These are phyloP conservation scores for Tineola bisselliella DNA, from an alignment of 2,888 invertebrate genomes.

Conservation along the genomic window DNA sequence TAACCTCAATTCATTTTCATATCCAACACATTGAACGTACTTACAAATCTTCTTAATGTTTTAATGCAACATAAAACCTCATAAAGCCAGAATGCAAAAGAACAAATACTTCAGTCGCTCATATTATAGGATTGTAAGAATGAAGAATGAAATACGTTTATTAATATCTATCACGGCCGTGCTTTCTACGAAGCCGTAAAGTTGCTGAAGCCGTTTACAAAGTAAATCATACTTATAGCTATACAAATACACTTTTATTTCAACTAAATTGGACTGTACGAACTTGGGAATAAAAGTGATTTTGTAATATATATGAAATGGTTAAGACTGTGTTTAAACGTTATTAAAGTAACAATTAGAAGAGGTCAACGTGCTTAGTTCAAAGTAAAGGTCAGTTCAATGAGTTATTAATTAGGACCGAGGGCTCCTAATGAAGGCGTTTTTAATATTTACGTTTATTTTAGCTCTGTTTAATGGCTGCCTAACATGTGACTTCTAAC, in stretches of 20 bases:
- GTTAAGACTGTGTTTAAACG: not conserved
- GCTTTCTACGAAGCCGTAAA: not conserved
- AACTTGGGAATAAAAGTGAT: not conserved
- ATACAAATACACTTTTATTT: not conserved
- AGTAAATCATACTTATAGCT: not conserved
- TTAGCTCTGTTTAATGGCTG: too few species aligned
- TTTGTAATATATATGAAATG: not conserved
- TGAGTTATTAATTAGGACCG: not conserved
- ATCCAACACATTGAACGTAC: too few species aligned
- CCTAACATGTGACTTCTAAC: too few species aligned
- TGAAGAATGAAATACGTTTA: not conserved
- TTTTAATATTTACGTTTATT: too few species aligned
- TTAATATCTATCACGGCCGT: constrained; percentile 2
- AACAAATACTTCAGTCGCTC: not conserved
- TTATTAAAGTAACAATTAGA: not conserved
- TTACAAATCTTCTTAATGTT: too few species aligned
- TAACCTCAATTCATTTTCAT: too few species aligned
- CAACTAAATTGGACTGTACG: not conserved
- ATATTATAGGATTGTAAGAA: not conserved
- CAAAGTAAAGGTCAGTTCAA: not conserved
- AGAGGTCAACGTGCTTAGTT: not conserved
- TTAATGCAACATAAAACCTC: too few species aligned
- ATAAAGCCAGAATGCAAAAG: too few species aligned
- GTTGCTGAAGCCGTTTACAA: not conserved
- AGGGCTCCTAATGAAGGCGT: too few species aligned